These are phyloP conservation scores for Auanema freiburgensis DNA, from an alignment of 2,888 invertebrate genomes.

Conservation along the genomic window DNA sequence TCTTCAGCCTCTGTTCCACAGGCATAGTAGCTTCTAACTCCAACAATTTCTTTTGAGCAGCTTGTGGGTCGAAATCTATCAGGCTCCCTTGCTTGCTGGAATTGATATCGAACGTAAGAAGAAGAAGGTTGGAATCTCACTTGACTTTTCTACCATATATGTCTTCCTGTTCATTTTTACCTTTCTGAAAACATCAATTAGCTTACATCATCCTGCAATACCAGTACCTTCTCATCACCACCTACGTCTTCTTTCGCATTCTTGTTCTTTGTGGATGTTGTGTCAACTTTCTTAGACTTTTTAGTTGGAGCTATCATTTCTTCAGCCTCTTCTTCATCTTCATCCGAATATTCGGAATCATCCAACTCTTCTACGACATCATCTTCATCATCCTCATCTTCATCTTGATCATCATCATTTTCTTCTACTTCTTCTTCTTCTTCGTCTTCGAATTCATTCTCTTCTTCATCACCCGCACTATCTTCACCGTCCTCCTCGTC, in stretches of 20 bases:
- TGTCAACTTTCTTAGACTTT: background rate
- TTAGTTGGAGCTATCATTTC: background rate
- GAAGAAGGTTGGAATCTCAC: background rate
- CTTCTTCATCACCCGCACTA: constrained; percentile 8
- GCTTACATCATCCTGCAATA: too few relatives aligned
- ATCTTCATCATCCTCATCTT: constrained; percentile 26
- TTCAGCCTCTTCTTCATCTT: constrained; percentile 11
- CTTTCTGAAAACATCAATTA: too few relatives aligned
- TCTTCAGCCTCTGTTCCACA: constrained; percentile 19
- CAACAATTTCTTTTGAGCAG: constrained; percentile 37
- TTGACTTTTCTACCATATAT: constrained; percentile 48
- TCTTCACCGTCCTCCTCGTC: constrained; percentile 15
- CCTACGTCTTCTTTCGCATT: constrained; percentile 24
- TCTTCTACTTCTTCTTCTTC: constrained; percentile 11
- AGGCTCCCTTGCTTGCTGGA: constrained; percentile 34
- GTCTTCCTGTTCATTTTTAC: constrained; percentile 26
- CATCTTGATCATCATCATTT: constrained; percentile 27
- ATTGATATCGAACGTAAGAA: background rate
- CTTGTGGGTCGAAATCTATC: constrained; percentile 44
- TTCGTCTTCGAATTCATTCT: constrained; percentile 3
- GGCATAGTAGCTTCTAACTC: constrained; percentile 29
- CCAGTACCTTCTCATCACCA: constrained; percentile 16
- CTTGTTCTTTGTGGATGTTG: background rate
- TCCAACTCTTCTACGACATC: constrained; percentile 12
- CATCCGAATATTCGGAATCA: constrained; percentile 5